Percentiles rank a stretch among this genome's conserved stretches.
phyloP scores from a whole-genome alignment of 2,888 invertebrate genomes.

The Alviniconcha strummeri region DNA sequence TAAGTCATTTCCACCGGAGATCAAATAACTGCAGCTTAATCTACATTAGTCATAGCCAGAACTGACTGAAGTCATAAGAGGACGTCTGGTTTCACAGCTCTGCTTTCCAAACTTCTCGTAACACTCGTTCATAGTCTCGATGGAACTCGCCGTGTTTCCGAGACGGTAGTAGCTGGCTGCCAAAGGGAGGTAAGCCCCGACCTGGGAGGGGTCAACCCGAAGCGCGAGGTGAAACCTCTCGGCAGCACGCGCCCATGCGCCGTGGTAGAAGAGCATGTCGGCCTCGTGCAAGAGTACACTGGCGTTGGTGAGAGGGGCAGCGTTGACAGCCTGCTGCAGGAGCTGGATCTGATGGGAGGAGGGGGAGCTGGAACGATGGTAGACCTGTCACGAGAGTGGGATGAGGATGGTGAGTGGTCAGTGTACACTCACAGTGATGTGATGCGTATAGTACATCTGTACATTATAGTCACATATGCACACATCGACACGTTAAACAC shows the following conservation, averaged over 20 bases:
- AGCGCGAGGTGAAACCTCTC: constrained; percentile 11
- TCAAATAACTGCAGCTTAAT: no score
- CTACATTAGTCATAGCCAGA: no score
- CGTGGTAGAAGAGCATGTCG: constrained; percentile 4
- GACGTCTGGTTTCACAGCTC: background rate
- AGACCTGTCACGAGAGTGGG: background rate
- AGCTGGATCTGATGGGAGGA: background rate
- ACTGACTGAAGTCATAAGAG: no score
- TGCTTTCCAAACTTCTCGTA: background rate
- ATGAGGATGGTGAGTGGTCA: no score
- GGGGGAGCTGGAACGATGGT: background rate
- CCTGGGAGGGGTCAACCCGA: background rate
- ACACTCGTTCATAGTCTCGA: background rate
- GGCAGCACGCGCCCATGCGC: constrained; percentile 9
- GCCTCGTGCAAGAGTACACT: constrained; percentile 21
- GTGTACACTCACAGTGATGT: no score
- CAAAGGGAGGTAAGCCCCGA: constrained; percentile 17
- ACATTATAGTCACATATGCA: no score
- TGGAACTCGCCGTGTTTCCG: background rate
- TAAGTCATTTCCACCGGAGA: no score
- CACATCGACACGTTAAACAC: no score
- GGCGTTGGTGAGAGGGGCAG: background rate
- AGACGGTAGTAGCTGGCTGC: background rate
- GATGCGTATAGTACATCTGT: no score
- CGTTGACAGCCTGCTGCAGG: background rate